Conservation (phyloP, 2,888 invertebrate genomes). For the Dysmachus trigonus region DNA sequence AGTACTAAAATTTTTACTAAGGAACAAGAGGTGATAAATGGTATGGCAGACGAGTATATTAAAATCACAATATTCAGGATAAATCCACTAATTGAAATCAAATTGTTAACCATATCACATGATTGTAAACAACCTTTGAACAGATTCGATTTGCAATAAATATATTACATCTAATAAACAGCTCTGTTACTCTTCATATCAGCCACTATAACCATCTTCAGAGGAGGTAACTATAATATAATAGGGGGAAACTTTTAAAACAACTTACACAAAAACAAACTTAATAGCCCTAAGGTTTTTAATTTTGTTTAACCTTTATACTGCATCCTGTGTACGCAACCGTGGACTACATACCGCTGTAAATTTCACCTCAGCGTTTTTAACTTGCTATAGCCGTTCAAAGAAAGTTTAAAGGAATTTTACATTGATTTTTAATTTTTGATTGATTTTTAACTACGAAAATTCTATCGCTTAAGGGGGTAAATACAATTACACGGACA, state of each 20-base stretch:
- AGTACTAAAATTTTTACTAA: slow-evolving; percentile 41
- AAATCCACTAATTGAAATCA: slow-evolving; percentile 35
- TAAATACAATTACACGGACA: too few relatives aligned
- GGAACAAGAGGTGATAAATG: slow-evolving; percentile 24
- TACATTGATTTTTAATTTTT: too few relatives aligned
- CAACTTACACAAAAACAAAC: neutral
- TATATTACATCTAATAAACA: slow-evolving; percentile 38
- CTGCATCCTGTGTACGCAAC: too few relatives aligned
- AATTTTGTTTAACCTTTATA: too few relatives aligned
- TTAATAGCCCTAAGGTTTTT: too few relatives aligned
- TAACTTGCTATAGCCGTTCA: too few relatives aligned
- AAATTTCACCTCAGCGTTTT: too few relatives aligned
- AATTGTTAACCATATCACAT: slow-evolving; percentile 43
- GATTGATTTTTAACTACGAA: too few relatives aligned
- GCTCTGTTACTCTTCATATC: slow-evolving; percentile 5
- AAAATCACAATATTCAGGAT: slow-evolving; percentile 41
- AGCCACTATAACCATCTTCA: neutral
- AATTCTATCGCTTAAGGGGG: too few relatives aligned
- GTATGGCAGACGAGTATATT: slow-evolving; percentile 21
- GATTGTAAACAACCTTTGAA: slow-evolving; percentile 43
- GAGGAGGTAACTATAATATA: neutral
- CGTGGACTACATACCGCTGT: too few relatives aligned
- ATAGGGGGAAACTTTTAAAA: neutral
- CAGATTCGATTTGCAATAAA: slow-evolving; percentile 42
- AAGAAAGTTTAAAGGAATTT: too few relatives aligned